Evolutionary conservation across 1,140 invertebrate species (phyloP).

Genomic region (Drosophila chauvacae): DNA sequence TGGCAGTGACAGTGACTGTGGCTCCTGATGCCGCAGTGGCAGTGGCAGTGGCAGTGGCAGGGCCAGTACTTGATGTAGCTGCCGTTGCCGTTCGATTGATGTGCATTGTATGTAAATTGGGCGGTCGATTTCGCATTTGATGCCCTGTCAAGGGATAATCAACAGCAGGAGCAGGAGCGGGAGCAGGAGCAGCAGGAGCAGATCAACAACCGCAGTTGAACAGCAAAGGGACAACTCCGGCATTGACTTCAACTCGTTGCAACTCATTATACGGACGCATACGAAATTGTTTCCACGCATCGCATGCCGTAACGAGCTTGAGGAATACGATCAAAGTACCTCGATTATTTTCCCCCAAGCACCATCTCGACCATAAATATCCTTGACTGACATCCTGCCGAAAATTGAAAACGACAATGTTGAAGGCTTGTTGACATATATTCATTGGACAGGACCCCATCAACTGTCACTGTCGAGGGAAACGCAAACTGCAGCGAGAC

Average conservation of each 20-base stretch:
- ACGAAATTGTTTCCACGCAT: constrained; percentile 63
- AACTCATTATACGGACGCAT: constrained; percentile 80
- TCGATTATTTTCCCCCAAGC: constrained; percentile 67
- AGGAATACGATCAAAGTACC: constrained; percentile 72
- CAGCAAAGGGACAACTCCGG: constrained; percentile 42
- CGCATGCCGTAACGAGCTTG: constrained; percentile 62
- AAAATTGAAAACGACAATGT: constrained; percentile 77
- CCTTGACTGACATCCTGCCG: constrained; percentile 52
- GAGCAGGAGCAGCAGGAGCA: constrained; percentile 30
- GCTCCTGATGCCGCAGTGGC: constrained; percentile 30
- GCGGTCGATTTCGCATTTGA: constrained; percentile 82
- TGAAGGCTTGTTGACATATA: constrained; percentile 71
- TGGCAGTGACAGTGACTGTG: constrained; percentile 52
- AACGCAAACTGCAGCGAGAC: constrained; percentile 38
- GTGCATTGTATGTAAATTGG: constrained; percentile 83
- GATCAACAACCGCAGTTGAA: constrained; percentile 26
- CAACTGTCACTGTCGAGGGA: constrained; percentile 57
- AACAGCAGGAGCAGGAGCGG: constrained; percentile 57
- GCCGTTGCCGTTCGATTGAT: constrained; percentile 71
- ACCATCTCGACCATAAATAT: constrained; percentile 38
- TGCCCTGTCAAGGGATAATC: constrained; percentile 83
- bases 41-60: constrained; percentile 37
- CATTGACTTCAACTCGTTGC: constrained; percentile 45
- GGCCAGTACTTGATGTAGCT: constrained; percentile 47
- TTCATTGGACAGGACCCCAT: constrained; percentile 73